A percentile compares a stretch with the other conserved stretches of the same genome.
phyloP scores from a whole-genome alignment of 2,888 invertebrate species.

The Gymnoscelis rufifasciata region DNA sequence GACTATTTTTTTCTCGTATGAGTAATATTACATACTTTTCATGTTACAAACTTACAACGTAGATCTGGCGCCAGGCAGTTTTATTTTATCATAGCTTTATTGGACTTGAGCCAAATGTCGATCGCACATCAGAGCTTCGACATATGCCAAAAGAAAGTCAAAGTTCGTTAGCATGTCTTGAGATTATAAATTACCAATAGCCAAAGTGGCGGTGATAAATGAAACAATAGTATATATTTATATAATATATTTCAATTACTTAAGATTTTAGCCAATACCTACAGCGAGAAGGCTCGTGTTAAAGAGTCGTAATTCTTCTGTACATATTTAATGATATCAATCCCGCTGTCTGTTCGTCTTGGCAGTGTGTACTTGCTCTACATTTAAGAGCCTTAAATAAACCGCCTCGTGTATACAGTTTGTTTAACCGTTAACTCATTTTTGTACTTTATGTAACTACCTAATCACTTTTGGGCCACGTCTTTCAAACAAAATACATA shows the following conservation, averaged over 20 bases:
- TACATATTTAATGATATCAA: neutral
- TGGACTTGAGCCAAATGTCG: conserved; percentile 61
- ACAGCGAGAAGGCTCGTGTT: no score
- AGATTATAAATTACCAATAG: conserved; percentile 22
- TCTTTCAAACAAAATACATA: no score
- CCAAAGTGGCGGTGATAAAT: no score
- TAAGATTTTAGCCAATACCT: no score
- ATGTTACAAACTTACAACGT: conserved; percentile 52
- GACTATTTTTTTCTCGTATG: conserved; percentile 13
- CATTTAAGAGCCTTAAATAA: no score
- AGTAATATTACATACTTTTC: conserved; percentile 18
- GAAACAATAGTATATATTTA: no score
- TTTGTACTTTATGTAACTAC: no score
- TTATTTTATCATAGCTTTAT: conserved; percentile 66
- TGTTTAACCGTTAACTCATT: no score
- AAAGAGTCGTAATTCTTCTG: neutral
- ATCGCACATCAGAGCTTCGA: conserved; percentile 50
- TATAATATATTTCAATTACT: no score
- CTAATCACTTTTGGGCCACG: no score
- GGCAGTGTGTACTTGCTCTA: no score
- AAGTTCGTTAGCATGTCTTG: conserved; percentile 63
- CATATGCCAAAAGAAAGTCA: conserved; percentile 69
- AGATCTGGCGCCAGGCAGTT: conserved; percentile 63
- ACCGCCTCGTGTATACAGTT: no score
- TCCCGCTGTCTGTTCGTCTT: neutral